phyloP scores from a whole-genome alignment of 2,888 invertebrate genomes.

The Rhogogaster chlorosoma region DNA sequence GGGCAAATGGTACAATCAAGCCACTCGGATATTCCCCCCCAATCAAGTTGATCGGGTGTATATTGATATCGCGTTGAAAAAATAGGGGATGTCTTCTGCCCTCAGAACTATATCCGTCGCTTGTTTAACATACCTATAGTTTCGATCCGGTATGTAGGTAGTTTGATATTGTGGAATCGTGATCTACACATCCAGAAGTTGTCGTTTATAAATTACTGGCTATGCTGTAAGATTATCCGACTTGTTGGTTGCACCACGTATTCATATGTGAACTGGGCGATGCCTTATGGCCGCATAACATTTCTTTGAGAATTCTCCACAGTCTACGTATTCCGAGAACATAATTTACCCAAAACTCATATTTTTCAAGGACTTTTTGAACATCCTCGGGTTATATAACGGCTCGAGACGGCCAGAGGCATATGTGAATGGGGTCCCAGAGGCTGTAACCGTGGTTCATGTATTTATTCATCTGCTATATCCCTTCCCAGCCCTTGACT shows the following conservation, averaged over 20 bases:
- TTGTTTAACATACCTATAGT: background rate
- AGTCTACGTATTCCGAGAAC: background rate
- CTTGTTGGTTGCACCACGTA: background rate
- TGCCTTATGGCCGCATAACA: background rate
- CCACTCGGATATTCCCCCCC: slow-evolving; percentile 44
- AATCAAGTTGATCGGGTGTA: slow-evolving; percentile 49
- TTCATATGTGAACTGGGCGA: background rate
- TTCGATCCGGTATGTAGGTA: background rate
- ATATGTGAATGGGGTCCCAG: slow-evolving; percentile 46
- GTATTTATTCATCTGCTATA: slow-evolving; percentile 43
- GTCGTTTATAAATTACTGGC: background rate
- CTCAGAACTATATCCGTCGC: slow-evolving; percentile 12
- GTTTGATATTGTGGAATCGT: background rate
- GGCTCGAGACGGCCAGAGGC: slow-evolving; percentile 34
- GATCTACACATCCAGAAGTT: background rate
- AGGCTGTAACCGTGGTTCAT: slow-evolving; percentile 47
- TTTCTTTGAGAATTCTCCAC: slow-evolving; percentile 15
- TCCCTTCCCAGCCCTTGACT: slow-evolving; percentile 24
- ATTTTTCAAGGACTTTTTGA: slow-evolving; percentile 39
- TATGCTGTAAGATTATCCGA: background rate
- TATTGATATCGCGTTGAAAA: slow-evolving; percentile 41
- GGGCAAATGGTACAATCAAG: slow-evolving; percentile 36
- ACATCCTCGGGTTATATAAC: slow-evolving; percentile 44
- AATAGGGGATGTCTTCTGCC: slow-evolving; percentile 34
- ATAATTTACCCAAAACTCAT: slow-evolving; percentile 38